phyloP scores from a whole-genome alignment of 2,113 vertebrate species.

The Brachionichthys hirsutus region DNA sequence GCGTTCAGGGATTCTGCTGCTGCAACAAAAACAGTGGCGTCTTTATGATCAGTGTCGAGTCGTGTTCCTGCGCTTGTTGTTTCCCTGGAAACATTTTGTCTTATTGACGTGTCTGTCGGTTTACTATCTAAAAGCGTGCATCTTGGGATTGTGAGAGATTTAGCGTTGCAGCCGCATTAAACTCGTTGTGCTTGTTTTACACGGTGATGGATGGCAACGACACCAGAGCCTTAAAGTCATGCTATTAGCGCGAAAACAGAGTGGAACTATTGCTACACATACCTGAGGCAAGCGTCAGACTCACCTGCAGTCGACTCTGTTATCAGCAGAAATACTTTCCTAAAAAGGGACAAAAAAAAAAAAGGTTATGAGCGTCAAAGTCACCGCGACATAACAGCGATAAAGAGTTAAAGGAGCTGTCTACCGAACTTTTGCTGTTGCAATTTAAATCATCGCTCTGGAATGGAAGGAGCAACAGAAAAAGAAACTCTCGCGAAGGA shows the following conservation, averaged over 20 bases:
- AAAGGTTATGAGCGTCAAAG: conserved; percentile 48
- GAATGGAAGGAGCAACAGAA: conserved; percentile 48
- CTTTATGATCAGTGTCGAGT: background rate
- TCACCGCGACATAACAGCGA: conserved; percentile 33
- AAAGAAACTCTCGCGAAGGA: conserved; percentile 50
- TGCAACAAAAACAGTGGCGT: conserved; percentile 4
- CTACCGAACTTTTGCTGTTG: conserved; percentile 46
- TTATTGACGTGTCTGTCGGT: background rate
- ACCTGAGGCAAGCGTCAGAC: too few species aligned
- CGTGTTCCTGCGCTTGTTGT: background rate
- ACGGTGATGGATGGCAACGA: background rate
- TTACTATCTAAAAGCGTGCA: background rate
- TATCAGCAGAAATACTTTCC: conserved; percentile 15
- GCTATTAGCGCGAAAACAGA: too few species aligned
- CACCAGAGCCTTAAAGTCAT: too few species aligned
- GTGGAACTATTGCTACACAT: too few species aligned
- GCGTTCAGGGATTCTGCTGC: background rate
- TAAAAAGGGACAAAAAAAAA: too few species aligned
- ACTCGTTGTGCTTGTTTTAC: background rate
- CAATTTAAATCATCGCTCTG: conserved; percentile 54
- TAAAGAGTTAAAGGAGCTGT: conserved; percentile 48
- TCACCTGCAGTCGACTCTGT: too few species aligned
- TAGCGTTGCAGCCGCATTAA: too few species aligned
- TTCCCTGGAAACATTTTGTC: background rate
- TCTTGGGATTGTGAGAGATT: background rate